Evolutionary conservation across 2,888 invertebrate species (phyloP).

Genomic region (Pristionchus arcanus): DNA sequence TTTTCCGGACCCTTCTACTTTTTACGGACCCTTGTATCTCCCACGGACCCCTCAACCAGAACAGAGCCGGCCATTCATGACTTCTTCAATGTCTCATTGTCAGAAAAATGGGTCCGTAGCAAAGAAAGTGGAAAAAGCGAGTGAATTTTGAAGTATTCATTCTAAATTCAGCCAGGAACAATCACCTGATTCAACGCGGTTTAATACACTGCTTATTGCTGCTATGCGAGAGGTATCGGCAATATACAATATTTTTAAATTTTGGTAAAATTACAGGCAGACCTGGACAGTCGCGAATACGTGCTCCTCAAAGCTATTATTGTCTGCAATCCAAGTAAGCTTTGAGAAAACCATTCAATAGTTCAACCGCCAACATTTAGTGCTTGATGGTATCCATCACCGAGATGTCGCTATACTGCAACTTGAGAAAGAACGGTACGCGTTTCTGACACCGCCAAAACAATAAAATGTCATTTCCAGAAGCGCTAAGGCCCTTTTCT

Average conservation of each 20-base stretch:
- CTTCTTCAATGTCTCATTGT: background rate
- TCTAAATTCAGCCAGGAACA: background rate
- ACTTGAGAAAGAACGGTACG: background rate
- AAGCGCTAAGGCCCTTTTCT: background rate
- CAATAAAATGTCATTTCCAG: background rate
- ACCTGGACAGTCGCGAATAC: background rate
- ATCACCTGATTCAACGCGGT: background rate
- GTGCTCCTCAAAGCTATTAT: too few relatives aligned
- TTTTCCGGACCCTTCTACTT: too few relatives aligned
- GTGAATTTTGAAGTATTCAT: too few relatives aligned
- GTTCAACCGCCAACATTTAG: background rate
- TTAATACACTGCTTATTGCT: background rate
- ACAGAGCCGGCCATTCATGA: too few relatives aligned
- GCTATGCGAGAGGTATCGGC: constrained; percentile 1
- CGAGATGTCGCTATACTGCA: background rate
- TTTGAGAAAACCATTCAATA: too few relatives aligned
- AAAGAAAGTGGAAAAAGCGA: background rate
- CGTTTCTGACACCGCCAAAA: too few relatives aligned
- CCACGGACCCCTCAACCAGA: too few relatives aligned
- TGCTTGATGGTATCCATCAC: background rate
- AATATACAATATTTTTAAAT: too few relatives aligned
- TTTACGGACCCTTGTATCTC: too few relatives aligned
- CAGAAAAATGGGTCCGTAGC: too few relatives aligned
- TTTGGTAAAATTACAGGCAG: too few relatives aligned
- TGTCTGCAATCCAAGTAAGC: too few relatives aligned